Base-by-base conservation (phyloP, 2,888 invertebrate species). In the Shargacucullia verbasci region DNA sequence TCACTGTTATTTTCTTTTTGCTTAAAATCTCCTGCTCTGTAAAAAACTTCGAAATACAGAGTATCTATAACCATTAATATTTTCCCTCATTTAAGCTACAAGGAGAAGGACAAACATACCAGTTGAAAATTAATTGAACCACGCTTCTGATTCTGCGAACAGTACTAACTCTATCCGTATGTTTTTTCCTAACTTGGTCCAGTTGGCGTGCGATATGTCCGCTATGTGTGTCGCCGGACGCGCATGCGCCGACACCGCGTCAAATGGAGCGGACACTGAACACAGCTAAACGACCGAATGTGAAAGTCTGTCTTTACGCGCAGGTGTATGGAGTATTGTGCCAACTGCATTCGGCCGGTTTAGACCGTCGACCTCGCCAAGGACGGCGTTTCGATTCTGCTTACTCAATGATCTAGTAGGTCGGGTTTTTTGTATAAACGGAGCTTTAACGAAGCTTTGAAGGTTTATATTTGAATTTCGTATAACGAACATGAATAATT, bases 181-280 rank as follows among this genome's bases (percentile, higher is more conserved):
- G 89, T 92, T 92, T 92, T 92, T n/a, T 93, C 82, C 88, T 76
- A 79, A 79, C 79, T 72, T 87, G 91, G 85, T 90, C 92, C 83
- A 91, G 86, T 91, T 90, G 87, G 72, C 69, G 93, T 93, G 94
- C 92, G 85, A 92, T 94, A 93, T 92, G 93, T 86, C 68, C 75
- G 91, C 88, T 91, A 93, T 93, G 90, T 92, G 81, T 90, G 93
- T 85, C 89, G 87, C 89, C 93, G 93, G 93, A 93, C 90, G 89
- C 87, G 82, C 85, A 81, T 81, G 82, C 84, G 78, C 60, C 73
- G 74, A 84, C 80, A 80, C 80, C 79, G 69, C 81, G 84, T 87
- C 90, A 92, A 93, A 92, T 92, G 90, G 92, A 92, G 87, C 94
- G 92, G 91, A 92, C 89, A 88, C 87, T 78, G 75, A 73, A 68